Percentiles rank a stretch among this genome's conserved stretches.
These are phyloP conservation scores for Ceyx margarethae DNA, from an alignment of 2,113 vertebrate species.

Conservation along the genomic window DNA sequence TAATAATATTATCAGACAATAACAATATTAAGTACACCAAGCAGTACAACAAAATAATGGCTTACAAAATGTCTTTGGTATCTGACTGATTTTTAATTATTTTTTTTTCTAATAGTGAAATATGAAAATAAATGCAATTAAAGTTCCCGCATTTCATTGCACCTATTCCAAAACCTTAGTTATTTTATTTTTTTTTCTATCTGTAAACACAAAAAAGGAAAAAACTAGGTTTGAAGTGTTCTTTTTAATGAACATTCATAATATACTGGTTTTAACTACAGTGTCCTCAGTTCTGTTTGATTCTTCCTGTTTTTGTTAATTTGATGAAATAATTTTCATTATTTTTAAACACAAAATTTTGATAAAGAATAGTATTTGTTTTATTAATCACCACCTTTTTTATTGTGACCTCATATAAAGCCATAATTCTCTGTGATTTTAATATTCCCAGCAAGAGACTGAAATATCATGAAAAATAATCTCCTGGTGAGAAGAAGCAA, in stretches of 20 bases:
- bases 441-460: constrained; percentile 22
- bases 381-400: background rate
- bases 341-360: constrained; percentile 13
- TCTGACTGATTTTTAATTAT: background rate
- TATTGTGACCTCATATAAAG: constrained; percentile 8
- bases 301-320: background rate
- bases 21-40: background rate
- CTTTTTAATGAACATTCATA: background rate
- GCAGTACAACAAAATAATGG: background rate
- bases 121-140: background rate
- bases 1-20: background rate
- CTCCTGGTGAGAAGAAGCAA: constrained; percentile 19
- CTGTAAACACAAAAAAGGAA: background rate
- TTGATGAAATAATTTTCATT: background rate
- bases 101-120: background rate
- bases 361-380: constrained; percentile 22
- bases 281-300: background rate
- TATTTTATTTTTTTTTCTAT: background rate
- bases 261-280: background rate
- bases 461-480: constrained; percentile 50
- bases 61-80: background rate
- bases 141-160: background rate
- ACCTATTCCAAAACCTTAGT: background rate
- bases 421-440: constrained; percentile 14
- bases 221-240: background rate